Percentiles rank a stretch among this genome's conserved stretches.
Evolutionary conservation across 2,888 invertebrate genomes (phyloP).

Genomic region (Nemotelus nigrinus): DNA sequence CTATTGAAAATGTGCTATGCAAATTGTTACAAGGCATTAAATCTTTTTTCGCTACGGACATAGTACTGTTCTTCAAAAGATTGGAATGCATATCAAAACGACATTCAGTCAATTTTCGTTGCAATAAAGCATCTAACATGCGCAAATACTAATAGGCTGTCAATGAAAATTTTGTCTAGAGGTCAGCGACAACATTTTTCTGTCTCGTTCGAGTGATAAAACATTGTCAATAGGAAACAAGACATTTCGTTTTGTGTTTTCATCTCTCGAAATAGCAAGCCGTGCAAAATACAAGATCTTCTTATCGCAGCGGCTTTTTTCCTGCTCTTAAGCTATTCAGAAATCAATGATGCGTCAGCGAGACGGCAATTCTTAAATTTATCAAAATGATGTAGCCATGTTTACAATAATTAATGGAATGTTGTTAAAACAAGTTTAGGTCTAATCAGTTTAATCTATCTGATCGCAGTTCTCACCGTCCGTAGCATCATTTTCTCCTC

Average conservation of each 20-base stretch:
- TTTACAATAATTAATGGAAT: constrained; percentile 21
- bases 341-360: background rate
- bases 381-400: constrained; percentile 8
- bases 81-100: too few species aligned
- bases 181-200: too few species aligned
- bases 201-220: background rate
- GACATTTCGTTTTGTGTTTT: background rate
- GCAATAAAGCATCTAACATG: too few species aligned
- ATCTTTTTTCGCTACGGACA: too few species aligned
- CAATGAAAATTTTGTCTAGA: too few species aligned
- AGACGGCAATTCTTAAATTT: constrained; percentile 1
- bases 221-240: constrained; percentile 5
- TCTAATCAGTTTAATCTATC: background rate
- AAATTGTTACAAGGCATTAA: too few species aligned
- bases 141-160: too few species aligned
- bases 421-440: constrained; percentile 24
- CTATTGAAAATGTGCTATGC: too few species aligned
- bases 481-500: background rate
- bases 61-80: too few species aligned
- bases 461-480: background rate
- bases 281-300: background rate
- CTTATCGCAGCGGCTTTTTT: background rate
- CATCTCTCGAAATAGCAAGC: background rate
- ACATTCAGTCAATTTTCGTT: too few species aligned
- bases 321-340: background rate